Base-by-base conservation (phyloP, 2,113 vertebrate genomes). In the Cebidichthys violaceus region DNA sequence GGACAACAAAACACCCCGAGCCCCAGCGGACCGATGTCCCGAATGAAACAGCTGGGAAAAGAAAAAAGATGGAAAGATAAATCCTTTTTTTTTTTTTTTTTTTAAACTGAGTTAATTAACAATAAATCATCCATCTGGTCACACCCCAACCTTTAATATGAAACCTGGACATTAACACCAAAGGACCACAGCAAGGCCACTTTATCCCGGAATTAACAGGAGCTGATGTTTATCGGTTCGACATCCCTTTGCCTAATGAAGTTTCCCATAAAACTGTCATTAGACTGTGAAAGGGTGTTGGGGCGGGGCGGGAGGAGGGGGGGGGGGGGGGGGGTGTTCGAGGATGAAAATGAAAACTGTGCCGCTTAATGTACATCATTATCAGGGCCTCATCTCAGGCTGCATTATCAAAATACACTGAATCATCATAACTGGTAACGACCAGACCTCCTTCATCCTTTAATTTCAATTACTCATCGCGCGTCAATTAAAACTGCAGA, bases 221-320 rank as follows among this genome's bases (percentile, higher is more conserved):
- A 66, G 72, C 85, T 69, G 84, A 89, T 92, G 90, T 92, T 91
- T 90, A 89, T 90, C 81, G 54, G 72, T 91, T 81, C 66, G 22
- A 86, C 84, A 86, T 89, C 81, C 79, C 82, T 82, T 79, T 6
- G 79, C 82, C 84, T 92, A 93, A 94, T 93, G 92, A 93, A 90
- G 89, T 92, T 88, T 92, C 89, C 89, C 90, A 93, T 94, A 90
- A 93, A 95, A 92, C 68, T 82, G 86, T 92, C 93, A 90, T 93
- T 94, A 94, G 89, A 76, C 77, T 62, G 71, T 54, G 47, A 80
- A 68, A 65, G 55, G 79, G 65, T 11, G 35, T 10, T 4, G 9
- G 50, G 50, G 50, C 1, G 69, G 31, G 76, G 65, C 14, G 45
- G 41, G n/a, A n/a, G n/a, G n/a, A 35, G 52, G 47, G 41, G 68